These are phyloP conservation scores for Drosophila hydei DNA, from an alignment of 1,140 invertebrate genomes.

Conservation along the genomic window DNA sequence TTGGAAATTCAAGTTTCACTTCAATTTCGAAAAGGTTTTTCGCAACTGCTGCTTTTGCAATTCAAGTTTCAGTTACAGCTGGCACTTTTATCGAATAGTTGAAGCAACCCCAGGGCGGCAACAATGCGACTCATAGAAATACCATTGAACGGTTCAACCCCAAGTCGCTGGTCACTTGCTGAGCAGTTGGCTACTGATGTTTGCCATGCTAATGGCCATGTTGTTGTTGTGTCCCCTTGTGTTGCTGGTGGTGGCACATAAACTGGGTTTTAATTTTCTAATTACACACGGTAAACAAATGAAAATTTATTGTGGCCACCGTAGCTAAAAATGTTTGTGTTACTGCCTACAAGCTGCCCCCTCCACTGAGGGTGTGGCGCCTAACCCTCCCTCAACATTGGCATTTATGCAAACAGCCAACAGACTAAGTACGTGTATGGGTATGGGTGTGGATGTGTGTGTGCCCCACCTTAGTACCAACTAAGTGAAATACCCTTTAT, in stretches of 20 bases:
- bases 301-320: constrained; percentile 70
- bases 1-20: constrained; percentile 24
- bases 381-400: constrained; percentile 16
- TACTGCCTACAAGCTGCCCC: constrained; percentile 14
- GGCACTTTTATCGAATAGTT: constrained; percentile 23
- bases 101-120: constrained; percentile 5
- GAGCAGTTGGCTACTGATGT: constrained; percentile 40
- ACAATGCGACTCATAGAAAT: constrained; percentile 10
- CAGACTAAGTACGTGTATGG: constrained; percentile 11
- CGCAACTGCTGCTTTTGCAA: neutral
- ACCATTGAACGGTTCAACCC: constrained; percentile 9
- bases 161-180: constrained; percentile 36
- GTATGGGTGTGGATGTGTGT: neutral
- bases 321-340: constrained; percentile 17
- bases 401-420: constrained; percentile 43
- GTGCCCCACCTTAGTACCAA: constrained; percentile 32
- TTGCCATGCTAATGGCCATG: constrained; percentile 60
- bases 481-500: constrained; percentile 42
- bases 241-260: constrained; percentile 58
- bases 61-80: neutral
- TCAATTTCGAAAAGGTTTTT: neutral
- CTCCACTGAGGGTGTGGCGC: constrained; percentile 16
- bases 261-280: constrained; percentile 80
- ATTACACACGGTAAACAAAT: constrained; percentile 79
- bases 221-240: constrained; percentile 27